Evolutionary conservation across 2,113 vertebrate genomes (phyloP).

Genomic region (Odontophorus gujanensis): DNA sequence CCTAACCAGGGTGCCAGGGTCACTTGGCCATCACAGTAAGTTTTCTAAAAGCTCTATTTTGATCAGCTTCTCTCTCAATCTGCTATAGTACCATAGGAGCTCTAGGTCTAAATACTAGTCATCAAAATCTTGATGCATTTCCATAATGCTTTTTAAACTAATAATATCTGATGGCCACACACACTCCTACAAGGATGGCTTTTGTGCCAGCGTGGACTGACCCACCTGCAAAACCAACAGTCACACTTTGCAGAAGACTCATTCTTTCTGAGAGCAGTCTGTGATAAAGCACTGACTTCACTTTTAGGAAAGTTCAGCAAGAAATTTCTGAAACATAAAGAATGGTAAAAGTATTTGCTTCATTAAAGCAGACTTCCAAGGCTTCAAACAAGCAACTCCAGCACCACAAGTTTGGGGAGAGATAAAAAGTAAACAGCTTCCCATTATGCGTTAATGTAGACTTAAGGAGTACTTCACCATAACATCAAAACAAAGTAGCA

Average conservation of each 20-base stretch:
- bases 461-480: background rate
- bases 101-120: background rate
- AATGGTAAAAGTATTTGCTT: fast-evolving
- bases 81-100: background rate
- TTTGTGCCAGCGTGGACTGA: background rate
- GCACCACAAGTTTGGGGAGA: background rate
- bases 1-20: background rate
- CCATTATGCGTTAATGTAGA: background rate
- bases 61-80: background rate
- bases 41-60: background rate
- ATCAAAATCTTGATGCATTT: background rate
- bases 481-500: background rate
- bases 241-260: background rate
- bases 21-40: background rate
- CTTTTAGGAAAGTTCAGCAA: background rate
- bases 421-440: background rate
- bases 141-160: fast-evolving
- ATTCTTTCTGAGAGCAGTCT: background rate
- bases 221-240: background rate
- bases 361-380: background rate
- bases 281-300: fast-evolving
- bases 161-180: fast-evolving
- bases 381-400: background rate
- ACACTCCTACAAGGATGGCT: background rate
- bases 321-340: background rate